phyloP scores from a whole-genome alignment of 2,888 invertebrate genomes.

The Tolmerus cingulatus region DNA sequence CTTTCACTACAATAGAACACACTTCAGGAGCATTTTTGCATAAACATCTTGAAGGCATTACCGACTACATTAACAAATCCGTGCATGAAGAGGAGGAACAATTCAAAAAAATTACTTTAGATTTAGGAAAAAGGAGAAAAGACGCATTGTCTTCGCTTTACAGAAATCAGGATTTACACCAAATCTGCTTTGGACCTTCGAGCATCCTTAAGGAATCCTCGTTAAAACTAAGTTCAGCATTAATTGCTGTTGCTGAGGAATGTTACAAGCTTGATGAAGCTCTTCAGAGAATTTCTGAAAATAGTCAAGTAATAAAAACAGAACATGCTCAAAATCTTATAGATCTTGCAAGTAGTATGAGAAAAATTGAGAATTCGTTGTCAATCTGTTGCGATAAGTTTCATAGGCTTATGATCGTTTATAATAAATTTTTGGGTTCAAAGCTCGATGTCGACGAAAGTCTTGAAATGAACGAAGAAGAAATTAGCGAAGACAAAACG shows the following conservation, averaged over 20 bases:
- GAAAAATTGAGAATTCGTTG: conserved; percentile 58
- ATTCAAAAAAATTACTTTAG: conserved; percentile 57
- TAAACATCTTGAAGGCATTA: conserved; percentile 56
- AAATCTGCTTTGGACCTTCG: conserved; percentile 53
- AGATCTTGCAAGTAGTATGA: conserved; percentile 60
- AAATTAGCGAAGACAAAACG: conserved; percentile 6
- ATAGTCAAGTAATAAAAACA: conserved; percentile 53
- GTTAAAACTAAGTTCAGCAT: conserved; percentile 60
- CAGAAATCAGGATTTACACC: conserved; percentile 43
- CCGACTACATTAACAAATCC: conserved; percentile 56
- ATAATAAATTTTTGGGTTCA: conserved; percentile 60
- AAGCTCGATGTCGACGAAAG: conserved; percentile 53
- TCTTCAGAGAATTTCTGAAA: conserved; percentile 57
- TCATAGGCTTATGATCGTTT: conserved; percentile 60
- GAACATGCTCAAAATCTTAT: conserved; percentile 57
- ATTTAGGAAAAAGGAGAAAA: conserved; percentile 56
- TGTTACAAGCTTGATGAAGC: conserved; percentile 60
- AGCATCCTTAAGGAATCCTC: conserved; percentile 60
- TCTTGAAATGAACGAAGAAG: conserved; percentile 6
- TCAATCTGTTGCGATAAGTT: conserved; percentile 61
- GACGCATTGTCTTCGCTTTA: conserved; percentile 56
- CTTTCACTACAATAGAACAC: conserved; percentile 57
- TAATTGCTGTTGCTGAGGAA: conserved; percentile 62
- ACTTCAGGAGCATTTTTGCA: conserved; percentile 57
- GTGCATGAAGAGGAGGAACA: conserved; percentile 60